A percentile compares a stretch with the other conserved stretches of the same genome.
Conservation (phyloP, 1,140 invertebrate species). For the Atta colombica region DNA sequence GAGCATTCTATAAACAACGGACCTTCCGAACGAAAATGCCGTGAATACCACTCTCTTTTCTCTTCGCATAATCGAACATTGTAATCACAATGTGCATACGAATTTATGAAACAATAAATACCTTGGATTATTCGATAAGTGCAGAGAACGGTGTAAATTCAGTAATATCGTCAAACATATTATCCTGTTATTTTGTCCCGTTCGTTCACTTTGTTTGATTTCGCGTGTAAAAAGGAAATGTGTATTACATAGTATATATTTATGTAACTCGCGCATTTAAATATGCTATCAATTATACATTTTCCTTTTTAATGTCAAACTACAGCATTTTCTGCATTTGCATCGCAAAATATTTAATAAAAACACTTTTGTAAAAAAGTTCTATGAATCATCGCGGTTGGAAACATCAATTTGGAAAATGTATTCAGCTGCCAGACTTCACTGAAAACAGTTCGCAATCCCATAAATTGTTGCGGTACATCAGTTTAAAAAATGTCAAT, state of each 20-base stretch:
- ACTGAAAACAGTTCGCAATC: not conserved
- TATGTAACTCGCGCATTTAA: slow-evolving; percentile 9
- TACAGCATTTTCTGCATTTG: not conserved
- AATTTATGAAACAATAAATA: slow-evolving; percentile 52
- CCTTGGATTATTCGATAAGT: slow-evolving; percentile 46
- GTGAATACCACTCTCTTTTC: not conserved
- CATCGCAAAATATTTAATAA: slow-evolving; percentile 23
- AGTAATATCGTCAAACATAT: slow-evolving; percentile 5
- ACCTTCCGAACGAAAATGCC: slow-evolving; percentile 7
- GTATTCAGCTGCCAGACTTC: not conserved
- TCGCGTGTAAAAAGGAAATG: slow-evolving; percentile 16
- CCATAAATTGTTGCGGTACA: slow-evolving; percentile 17
- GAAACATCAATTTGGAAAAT: slow-evolving; percentile 33
- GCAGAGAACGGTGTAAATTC: not conserved
- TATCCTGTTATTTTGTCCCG: not conserved
- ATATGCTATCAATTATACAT: not conserved
- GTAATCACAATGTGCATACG: slow-evolving; percentile 8
- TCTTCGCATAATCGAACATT: slow-evolving; percentile 12
- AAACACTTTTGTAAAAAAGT: not conserved
- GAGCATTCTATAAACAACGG: not conserved
- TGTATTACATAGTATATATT: not conserved
- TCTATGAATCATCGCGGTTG: slow-evolving; percentile 6
- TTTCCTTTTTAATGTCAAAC: not conserved
- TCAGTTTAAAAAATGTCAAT: slow-evolving; percentile 26
- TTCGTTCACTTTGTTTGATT: slow-evolving; percentile 5